Percentiles rank a stretch among this genome's conserved stretches.
phyloP scores from a whole-genome alignment of 1,140 invertebrate genomes.

The Saccostrea echinata region DNA sequence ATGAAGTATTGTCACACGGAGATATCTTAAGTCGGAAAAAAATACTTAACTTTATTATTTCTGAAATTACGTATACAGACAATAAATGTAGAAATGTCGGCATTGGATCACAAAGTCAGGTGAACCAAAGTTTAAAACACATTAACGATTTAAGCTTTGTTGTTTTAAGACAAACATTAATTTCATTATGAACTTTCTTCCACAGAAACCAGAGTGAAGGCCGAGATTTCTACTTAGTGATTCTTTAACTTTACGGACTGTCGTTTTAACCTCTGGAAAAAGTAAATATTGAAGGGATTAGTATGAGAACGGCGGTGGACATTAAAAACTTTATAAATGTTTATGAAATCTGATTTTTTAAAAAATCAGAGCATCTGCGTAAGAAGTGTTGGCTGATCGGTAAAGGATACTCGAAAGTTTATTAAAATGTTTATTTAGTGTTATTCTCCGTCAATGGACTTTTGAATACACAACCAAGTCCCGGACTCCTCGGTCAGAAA shows the following conservation, averaged over 20 bases:
- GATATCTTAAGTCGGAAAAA: background rate
- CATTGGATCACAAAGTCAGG: background rate
- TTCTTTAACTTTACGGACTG: background rate
- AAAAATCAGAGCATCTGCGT: background rate
- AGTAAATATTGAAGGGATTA: background rate
- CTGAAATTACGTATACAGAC: background rate
- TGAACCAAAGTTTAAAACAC: background rate
- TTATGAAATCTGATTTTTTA: background rate
- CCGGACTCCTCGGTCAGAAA: background rate
- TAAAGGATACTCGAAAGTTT: background rate
- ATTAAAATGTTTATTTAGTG: background rate
- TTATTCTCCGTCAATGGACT: background rate
- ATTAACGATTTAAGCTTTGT: background rate
- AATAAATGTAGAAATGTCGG: background rate
- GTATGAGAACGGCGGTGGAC: background rate
- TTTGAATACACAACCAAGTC: background rate
- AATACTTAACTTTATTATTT: background rate
- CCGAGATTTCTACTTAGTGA: background rate
- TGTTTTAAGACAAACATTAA: constrained; percentile 15
- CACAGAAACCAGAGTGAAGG: background rate
- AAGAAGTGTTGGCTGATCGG: background rate
- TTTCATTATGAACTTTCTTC: background rate
- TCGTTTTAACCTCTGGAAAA: background rate
- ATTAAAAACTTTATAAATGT: background rate
- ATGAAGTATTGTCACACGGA: background rate